A percentile compares a stretch with the other conserved stretches of the same genome.
phyloP scores from a whole-genome alignment of 2,888 invertebrate species.

The Apamea sordens region DNA sequence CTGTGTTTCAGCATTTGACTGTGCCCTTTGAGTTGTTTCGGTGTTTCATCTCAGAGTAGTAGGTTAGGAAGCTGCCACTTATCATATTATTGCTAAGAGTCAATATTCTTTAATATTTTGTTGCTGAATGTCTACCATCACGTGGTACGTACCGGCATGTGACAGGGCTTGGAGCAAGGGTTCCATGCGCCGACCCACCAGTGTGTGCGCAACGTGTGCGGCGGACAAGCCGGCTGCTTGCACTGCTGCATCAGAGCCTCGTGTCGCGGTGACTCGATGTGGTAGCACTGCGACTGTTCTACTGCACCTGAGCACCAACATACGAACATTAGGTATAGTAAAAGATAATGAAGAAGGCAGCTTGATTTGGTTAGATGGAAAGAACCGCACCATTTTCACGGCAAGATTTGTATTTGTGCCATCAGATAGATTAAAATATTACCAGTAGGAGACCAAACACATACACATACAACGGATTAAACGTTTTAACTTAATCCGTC shows the following conservation, averaged over 20 bases:
- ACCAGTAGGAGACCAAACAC: neutral
- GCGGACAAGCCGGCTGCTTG: slow-evolving; percentile 90
- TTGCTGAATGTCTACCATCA: neutral
- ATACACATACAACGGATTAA: neutral
- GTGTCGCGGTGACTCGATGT: slow-evolving; percentile 89
- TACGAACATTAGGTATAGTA: neutral
- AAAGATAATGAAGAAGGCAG: neutral
- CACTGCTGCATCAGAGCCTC: slow-evolving; percentile 92
- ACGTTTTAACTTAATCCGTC: neutral
- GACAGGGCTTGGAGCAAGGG: slow-evolving; percentile 90
- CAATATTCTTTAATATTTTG: neutral
- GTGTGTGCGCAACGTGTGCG: slow-evolving; percentile 91
- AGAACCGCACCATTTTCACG: neutral
- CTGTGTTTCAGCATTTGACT: neutral
- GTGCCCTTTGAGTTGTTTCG: too few relatives aligned
- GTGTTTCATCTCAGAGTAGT: neutral
- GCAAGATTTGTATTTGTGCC: neutral
- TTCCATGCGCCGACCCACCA: slow-evolving; percentile 98
- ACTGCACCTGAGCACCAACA: slow-evolving; percentile 85
- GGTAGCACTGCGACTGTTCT: slow-evolving; percentile 91
- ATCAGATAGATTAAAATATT: neutral
- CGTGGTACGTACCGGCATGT: slow-evolving; percentile 82
- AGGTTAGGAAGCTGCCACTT: neutral
- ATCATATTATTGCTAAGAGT: neutral
- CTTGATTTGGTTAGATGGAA: neutral